Evolutionary conservation across 2,888 invertebrate species (phyloP), one percentile per base, ranked within the genome.

Genomic region (Drosophila barbarae): DNA sequence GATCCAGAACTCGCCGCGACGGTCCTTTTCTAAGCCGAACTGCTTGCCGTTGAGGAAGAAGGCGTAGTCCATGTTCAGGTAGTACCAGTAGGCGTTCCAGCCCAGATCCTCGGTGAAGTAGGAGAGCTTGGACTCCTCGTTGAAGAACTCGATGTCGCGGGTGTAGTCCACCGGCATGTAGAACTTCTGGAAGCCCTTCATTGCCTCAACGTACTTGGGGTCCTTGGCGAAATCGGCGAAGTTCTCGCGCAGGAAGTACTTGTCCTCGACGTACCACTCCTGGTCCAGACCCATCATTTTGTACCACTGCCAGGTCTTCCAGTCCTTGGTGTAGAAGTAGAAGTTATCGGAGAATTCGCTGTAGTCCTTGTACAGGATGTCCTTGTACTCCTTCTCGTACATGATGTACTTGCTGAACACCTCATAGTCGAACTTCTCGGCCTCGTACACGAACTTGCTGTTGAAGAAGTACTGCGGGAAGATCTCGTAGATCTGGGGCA

Each of bases 381-480:
- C 91, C 52, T 85, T 73, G 74, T 88, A 90, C 42, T 80, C 72
- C 63, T 90, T 87, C 53, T 89, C 77, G 75, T 87, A 86, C 86
- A 85, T 85, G 50, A 81, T 76, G 46, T 73, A 55, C 65, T 82
- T 85, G 75, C 78, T 87, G 67, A 71, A 87, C 47, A 77, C 75
- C 73, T 86, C 83, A 35, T 76, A 87, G 47, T 87, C 79, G 88
- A 93, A 90, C 87, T 92, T 90, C 77, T 93, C 91, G 1, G 93
- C 94, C 80, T 93, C 91, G 82, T 93, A 92, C 75, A 95, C 93
- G 78, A 94, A 91, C 80, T 94, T 92, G 77, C 92, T 90, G 89
- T 93, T 93, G 86, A 94, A 93, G 91, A 94, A 95, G 89, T 93
- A 92, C 88, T 94, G 92, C 3, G 95, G 95, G 89, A 93, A 92